phyloP scores from a whole-genome alignment of 1,140 invertebrate genomes.

The Zaprionus kolodkinae region DNA sequence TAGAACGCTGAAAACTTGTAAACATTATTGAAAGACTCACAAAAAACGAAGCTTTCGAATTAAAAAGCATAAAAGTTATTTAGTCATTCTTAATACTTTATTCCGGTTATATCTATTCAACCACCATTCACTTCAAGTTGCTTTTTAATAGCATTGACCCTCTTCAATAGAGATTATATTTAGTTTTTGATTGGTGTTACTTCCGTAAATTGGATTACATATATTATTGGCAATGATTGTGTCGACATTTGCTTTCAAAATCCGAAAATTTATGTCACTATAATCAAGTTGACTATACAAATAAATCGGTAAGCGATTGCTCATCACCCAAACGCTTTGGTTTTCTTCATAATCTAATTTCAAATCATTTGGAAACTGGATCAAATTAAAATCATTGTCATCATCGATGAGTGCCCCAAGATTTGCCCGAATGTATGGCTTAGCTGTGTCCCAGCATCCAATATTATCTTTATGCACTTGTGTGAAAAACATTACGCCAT shows the following conservation, averaged over 20 bases:
- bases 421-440: constrained; percentile 88
- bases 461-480: constrained; percentile 90
- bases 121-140: no score
- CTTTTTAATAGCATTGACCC: constrained; percentile 65
- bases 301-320: constrained; percentile 90
- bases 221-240: constrained; percentile 88
- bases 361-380: constrained; percentile 92
- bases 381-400: constrained; percentile 85
- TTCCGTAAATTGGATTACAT: constrained; percentile 86
- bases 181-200: constrained; percentile 19
- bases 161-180: constrained; percentile 60
- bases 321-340: constrained; percentile 90
- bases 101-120: no score
- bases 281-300: constrained; percentile 88
- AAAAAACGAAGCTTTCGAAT: no score
- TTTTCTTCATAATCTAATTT: constrained; percentile 89
- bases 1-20: no score
- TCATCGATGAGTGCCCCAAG: constrained; percentile 86
- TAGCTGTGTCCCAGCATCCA: constrained; percentile 91
- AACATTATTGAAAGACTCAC: no score
- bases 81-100: no score
- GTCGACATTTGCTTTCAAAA: constrained; percentile 87
- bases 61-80: no score
- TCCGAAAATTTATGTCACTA: constrained; percentile 89
- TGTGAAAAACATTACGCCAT: constrained; percentile 91